These are phyloP conservation scores for Cyphomyrmex costatus DNA, from an alignment of 1,140 invertebrate species.

Conservation along the genomic window DNA sequence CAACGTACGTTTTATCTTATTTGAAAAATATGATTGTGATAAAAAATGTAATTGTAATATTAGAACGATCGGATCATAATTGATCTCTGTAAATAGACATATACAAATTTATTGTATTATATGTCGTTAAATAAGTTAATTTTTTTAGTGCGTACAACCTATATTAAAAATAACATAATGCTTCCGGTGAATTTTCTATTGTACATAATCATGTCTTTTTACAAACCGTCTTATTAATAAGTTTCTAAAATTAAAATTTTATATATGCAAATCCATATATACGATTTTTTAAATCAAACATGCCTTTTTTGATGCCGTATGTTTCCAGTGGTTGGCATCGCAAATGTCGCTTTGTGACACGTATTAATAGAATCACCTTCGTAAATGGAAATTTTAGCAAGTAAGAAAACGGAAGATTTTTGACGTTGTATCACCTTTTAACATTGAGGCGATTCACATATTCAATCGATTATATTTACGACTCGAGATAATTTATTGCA, in stretches of 20 bases:
- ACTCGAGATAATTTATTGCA: constrained; percentile 49
- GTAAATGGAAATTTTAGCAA: constrained; percentile 6
- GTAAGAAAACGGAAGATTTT: background rate
- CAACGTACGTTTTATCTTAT: background rate
- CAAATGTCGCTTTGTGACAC: background rate
- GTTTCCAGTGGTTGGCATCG: background rate
- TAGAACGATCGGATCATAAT: background rate
- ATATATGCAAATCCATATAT: background rate
- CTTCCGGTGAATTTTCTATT: background rate
- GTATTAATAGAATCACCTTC: background rate
- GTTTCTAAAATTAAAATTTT: constrained; percentile 9
- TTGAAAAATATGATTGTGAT: background rate
- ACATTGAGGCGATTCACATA: background rate
- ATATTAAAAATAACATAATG: background rate
- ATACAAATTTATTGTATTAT: background rate
- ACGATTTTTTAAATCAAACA: background rate
- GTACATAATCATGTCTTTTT: background rate
- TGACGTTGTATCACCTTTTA: background rate
- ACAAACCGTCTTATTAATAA: constrained; percentile 6
- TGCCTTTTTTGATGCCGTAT: background rate
- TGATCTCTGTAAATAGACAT: constrained; percentile 1
- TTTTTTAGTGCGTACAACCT: background rate
- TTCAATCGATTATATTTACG: constrained; percentile 52
- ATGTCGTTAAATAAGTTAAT: background rate
- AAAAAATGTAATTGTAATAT: background rate